Evolutionary conservation across 2,113 vertebrate genomes (phyloP).

Genomic region (Cairina moschata): DNA sequence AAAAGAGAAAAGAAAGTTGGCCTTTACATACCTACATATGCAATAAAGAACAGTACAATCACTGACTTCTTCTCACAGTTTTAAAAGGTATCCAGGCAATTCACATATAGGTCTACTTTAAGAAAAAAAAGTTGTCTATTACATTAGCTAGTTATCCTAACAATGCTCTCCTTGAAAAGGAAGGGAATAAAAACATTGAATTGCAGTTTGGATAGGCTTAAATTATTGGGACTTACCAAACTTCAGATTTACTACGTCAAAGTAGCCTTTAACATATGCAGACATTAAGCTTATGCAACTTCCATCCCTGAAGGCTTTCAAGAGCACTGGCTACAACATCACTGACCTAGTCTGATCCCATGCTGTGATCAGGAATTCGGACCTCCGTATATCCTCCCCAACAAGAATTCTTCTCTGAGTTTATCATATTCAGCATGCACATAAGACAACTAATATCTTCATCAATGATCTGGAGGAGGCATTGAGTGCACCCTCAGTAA

Average conservation of each 20-base stretch:
- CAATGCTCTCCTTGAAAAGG: neutral
- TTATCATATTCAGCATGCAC: neutral
- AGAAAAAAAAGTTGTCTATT: neutral
- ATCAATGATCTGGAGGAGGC: too few relatives aligned
- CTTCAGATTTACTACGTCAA: neutral
- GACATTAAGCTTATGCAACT: neutral
- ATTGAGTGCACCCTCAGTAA: too few relatives aligned
- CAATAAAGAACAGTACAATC: neutral
- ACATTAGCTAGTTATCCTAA: neutral
- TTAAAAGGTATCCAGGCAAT: neutral
- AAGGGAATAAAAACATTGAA: neutral
- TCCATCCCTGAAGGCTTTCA: neutral
- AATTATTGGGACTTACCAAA: neutral
- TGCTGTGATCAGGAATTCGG: neutral
- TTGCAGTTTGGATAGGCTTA: neutral
- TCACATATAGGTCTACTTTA: neutral
- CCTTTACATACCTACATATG: neutral
- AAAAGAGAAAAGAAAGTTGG: constrained; percentile 36
- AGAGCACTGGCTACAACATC: neutral
- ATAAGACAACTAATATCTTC: neutral
- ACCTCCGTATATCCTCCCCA: neutral
- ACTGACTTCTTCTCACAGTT: neutral
- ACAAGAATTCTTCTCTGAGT: neutral
- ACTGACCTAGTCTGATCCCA: neutral
- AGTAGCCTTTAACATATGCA: neutral